Evolutionary conservation across 2,113 vertebrate genomes (phyloP).

Genomic region (Morone chrysops): DNA sequence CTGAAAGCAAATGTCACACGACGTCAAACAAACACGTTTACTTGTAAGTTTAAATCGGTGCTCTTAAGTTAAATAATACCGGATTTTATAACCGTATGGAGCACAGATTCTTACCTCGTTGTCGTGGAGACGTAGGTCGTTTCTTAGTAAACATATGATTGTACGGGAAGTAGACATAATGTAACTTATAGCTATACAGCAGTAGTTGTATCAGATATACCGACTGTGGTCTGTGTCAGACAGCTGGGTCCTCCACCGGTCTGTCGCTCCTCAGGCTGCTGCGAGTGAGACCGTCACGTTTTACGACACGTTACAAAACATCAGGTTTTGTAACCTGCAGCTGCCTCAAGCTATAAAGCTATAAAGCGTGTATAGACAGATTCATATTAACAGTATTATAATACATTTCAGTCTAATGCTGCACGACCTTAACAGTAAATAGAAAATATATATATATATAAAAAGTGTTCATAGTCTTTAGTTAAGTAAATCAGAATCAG

Average conservation of each 20-base stretch:
- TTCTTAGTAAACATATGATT: conserved; percentile 83
- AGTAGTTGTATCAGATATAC: neutral
- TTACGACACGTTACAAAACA: conserved; percentile 66
- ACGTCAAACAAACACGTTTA: neutral
- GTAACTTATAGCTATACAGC: fast-evolving
- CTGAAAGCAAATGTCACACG: neutral
- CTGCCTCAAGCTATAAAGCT: neutral
- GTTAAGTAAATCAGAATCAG: too few relatives aligned
- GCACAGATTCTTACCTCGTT: conserved; percentile 80
- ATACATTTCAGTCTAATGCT: too few relatives aligned
- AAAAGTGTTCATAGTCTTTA: too few relatives aligned
- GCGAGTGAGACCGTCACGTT: conserved; percentile 41
- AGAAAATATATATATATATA: too few relatives aligned
- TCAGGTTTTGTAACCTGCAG: conserved; percentile 55
- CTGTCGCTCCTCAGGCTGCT: neutral
- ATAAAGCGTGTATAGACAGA: too few relatives aligned
- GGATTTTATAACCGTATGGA: neutral
- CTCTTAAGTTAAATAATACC: neutral
- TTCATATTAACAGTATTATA: neutral
- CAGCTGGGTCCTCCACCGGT: neutral
- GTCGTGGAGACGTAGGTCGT: conserved; percentile 85
- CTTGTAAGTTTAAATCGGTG: fast-evolving
- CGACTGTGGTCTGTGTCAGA: neutral
- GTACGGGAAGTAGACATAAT: conserved; percentile 70
- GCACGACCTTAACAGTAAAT: too few relatives aligned